Conservation (phyloP, 2,888 invertebrate species). For the Caenorhabditis sp. region DNA sequence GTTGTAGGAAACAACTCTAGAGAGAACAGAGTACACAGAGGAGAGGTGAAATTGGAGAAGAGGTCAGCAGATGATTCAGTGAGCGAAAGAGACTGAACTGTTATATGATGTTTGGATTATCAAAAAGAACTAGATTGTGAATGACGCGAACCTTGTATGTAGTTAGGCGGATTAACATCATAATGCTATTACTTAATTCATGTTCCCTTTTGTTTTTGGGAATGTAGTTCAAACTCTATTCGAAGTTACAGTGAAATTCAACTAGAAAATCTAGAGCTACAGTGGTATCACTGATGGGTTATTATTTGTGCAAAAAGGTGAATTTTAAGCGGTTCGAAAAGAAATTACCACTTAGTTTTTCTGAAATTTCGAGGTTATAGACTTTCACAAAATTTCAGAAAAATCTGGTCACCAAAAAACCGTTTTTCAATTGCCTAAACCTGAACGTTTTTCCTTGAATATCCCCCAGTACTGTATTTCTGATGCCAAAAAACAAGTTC, state of each 20-base stretch:
- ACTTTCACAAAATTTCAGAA: too few species aligned
- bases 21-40: constrained; percentile 18
- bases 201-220: not conserved
- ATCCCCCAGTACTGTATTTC: too few species aligned
- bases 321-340: not conserved
- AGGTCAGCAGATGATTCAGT: constrained; percentile 33
- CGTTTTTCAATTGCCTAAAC: too few species aligned
- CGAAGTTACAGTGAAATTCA: too few species aligned
- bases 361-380: too few species aligned
- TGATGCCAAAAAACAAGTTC: not conserved
- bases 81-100: not conserved
- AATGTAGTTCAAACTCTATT: too few species aligned
- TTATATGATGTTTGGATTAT: constrained; percentile 16
- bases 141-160: not conserved
- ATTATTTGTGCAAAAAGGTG: too few species aligned
- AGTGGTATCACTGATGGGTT: too few species aligned
- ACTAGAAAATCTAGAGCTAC: too few species aligned
- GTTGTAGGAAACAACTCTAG: constrained; percentile 12
- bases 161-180: not conserved
- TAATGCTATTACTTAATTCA: not conserved
- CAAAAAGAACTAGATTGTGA: not conserved
- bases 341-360: too few species aligned
- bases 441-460: too few species aligned
- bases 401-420: too few species aligned
- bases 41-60: constrained; percentile 25